phyloP scores from a whole-genome alignment of 2,888 invertebrate species.

The Conistra vaccinii region DNA sequence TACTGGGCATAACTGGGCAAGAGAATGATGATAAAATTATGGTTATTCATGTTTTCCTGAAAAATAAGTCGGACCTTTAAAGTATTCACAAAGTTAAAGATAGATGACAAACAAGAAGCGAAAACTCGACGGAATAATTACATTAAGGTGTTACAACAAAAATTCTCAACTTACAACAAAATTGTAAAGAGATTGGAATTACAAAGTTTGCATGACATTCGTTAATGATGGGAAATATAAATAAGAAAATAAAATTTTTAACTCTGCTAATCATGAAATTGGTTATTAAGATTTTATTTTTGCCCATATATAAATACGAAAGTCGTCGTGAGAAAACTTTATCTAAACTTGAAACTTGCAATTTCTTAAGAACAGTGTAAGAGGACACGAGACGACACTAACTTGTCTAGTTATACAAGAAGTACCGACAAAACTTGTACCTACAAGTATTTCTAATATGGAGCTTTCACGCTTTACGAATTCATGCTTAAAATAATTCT shows the following conservation, averaged over 20 bases:
- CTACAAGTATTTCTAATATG: conserved; percentile 9
- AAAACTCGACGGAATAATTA: neutral
- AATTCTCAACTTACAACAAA: neutral
- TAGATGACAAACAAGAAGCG: neutral
- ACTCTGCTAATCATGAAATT: neutral
- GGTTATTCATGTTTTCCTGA: neutral
- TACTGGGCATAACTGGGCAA: no score
- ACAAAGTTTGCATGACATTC: conserved; percentile 7
- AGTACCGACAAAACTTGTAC: conserved; percentile 13
- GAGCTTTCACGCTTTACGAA: conserved; percentile 24
- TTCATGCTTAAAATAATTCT: neutral
- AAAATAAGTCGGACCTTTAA: neutral
- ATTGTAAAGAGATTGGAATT: neutral
- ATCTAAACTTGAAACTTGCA: neutral
- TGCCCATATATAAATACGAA: neutral
- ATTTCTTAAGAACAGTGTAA: conserved; percentile 1
- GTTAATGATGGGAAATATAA: neutral
- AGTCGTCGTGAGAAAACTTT: neutral
- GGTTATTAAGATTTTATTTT: neutral
- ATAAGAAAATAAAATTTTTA: neutral
- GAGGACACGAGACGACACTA: neutral
- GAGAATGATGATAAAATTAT: neutral
- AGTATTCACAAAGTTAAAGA: neutral
- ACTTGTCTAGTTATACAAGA: conserved; percentile 4
- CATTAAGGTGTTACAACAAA: neutral